Evolutionary conservation across 2,888 invertebrate species (phyloP), one percentile per base, ranked within the genome.

Genomic region (Steinernema carpocapsae): DNA sequence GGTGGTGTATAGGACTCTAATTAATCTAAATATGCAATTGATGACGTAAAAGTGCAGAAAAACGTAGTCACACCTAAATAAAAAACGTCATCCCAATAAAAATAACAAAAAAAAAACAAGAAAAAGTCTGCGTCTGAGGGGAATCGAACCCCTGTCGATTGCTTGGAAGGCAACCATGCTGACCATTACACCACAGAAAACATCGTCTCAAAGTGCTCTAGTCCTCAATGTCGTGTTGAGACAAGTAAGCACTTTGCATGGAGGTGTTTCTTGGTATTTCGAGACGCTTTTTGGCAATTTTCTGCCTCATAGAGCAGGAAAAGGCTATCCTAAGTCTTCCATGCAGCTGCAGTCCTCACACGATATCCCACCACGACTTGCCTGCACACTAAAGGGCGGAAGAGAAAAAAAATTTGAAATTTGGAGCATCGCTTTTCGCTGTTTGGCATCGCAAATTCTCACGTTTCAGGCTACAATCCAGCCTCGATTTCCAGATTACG

Each of bases 141-240:
- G 48, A 48, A 48, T 48, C 48, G 48, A 48, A 48, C 48, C 48
- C 48, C 48, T 48, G 48, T 48, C 48, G 48, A 48, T 48, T 48
- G 48, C 48, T 48, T 48, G 48, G 48, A 48, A 48, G 48, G 48
- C 48, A 48, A 48, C 48, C 48, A 48, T 48, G 48, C 48, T 48
- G 48, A 48, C 48, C 48, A 48, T 48, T 48, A 48, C 48, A 48
- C 48, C 48, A 48, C 48, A 48, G 17, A 48, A 48, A 48, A 10
- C 10, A 7, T 14, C 14, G 14, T 48, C 48, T 14, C 17, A n/a
- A 19, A 48, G 17, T 4, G 4, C 6, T 19, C 19, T 48, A 48
- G 48, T n/a, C 2, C 6, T 4, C 48, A 48, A n/a, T n/a, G n/a
- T n/a, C n/a, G n/a, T n/a, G n/a, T n/a, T n/a, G n/a, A n/a, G n/a